Evolutionary conservation across 2,113 vertebrate genomes (phyloP), one percentile per base, ranked within the genome.

Genomic region (Arvicanthis niloticus): DNA sequence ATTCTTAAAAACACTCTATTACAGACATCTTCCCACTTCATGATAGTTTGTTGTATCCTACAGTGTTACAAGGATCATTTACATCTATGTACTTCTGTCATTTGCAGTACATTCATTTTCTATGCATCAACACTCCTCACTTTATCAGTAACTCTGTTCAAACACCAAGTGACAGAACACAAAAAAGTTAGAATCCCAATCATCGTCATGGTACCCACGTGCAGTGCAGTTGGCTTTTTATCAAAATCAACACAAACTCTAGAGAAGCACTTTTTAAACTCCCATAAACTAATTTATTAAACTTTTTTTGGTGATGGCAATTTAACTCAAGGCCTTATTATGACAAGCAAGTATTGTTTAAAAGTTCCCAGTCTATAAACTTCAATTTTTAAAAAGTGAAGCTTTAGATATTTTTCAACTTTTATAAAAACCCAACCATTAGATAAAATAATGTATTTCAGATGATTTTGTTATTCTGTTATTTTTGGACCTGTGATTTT

Each of bases 371-470:
- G 24, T 5, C 21, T 51, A 56, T 84, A 89, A 90, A 95, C n/a
- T 34, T 88, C 80, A 80, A 84, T 62, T 94, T 95, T 96, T 89
- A 67, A 86, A 56, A 88, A 45, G 37, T 72, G 29, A 94, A 94
- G 89, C 56, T 81, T 91, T 10, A 67, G 34, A 51, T 6, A 86
- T n/a, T 29, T 81, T 67, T 93, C 65, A 94, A 94, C 31, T 15
- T 77, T 81, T 72, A 88, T 58, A 94, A 97, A 94, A 22, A 4
- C 29, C 15, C 42, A 17, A 67, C 37, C 40, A 7, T 51, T 67
- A 77, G 12, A 67, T 45, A 91, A 93, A 96, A 51, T 78, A 88
- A 42, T 67, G 34, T 95, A 89, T 56, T 48, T 85, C 19, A 58
- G 26, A 93, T 37, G 31, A 29, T 88, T 53, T 58, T 73, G 70